Conservation (phyloP, 2,888 invertebrate genomes). For the Petrolisthes manimaculis region DNA sequence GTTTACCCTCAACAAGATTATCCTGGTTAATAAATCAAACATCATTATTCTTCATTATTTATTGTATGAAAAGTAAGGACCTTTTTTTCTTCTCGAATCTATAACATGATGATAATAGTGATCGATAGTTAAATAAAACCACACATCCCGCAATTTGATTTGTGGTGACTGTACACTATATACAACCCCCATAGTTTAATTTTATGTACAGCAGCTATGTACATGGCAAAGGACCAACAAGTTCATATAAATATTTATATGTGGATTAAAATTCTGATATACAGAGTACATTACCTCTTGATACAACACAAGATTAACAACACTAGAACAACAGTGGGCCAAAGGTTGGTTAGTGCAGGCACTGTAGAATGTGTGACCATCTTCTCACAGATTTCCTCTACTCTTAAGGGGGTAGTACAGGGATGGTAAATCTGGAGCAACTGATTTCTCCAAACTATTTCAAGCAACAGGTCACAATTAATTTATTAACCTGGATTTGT, state of each 20-base stretch:
- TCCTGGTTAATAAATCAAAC: neutral
- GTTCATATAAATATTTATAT: conserved; percentile 25
- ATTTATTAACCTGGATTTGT: no score
- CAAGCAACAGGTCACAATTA: no score
- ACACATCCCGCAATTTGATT: conserved; percentile 61
- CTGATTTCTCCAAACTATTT: no score
- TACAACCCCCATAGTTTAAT: conserved; percentile 45
- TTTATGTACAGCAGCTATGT: conserved; percentile 34
- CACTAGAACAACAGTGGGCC: neutral
- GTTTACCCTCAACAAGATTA: no score
- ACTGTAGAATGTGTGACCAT: neutral
- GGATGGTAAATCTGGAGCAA: no score
- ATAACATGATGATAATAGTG: conserved; percentile 60
- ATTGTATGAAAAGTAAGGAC: conserved; percentile 62
- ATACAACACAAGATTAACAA: conserved; percentile 13
- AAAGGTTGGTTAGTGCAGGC: neutral
- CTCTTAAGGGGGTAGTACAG: no score
- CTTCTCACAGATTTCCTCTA: no score
- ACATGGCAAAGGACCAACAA: neutral
- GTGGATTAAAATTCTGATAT: neutral
- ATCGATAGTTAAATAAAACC: conserved; percentile 60
- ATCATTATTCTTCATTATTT: conserved; percentile 28
- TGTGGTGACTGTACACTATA: conserved; percentile 53
- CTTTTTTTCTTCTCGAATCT: conserved; percentile 43
- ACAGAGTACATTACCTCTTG: neutral